phyloP scores from a whole-genome alignment of 2,797 vertebrate species.

The Rhyacichthys aspro region DNA sequence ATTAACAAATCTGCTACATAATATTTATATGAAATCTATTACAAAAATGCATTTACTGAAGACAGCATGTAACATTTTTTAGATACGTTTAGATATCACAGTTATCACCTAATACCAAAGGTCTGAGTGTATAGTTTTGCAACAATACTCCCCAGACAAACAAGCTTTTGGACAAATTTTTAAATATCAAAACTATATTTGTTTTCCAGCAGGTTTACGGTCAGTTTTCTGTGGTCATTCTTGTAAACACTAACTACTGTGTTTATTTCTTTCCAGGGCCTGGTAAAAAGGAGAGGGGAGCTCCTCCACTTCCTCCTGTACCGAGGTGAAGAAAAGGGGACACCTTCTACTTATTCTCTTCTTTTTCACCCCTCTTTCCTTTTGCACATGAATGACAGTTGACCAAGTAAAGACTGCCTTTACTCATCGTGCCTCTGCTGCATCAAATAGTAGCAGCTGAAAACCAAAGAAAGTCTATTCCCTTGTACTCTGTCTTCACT shows the following conservation, averaged over 20 bases:
- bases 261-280: constrained; percentile 63
- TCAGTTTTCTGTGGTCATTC: neutral
- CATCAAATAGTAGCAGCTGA: constrained; percentile 11
- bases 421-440: constrained; percentile 26
- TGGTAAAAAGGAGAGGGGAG: constrained; percentile 80
- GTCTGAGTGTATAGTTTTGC: no score
- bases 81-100: no score
- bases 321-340: constrained; percentile 74
- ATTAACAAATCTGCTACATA: no score
- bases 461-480: constrained; percentile 43
- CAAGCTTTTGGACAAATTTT: no score
- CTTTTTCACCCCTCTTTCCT: constrained; percentile 1
- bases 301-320: constrained; percentile 80
- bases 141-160: no score
- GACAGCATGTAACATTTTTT: no score
- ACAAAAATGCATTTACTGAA: no score
- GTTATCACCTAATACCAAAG: no score
- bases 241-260: neutral
- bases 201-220: neutral
- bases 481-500: constrained; percentile 29
- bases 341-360: constrained; percentile 3
- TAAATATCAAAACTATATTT: neutral
- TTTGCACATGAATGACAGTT: constrained; percentile 24
- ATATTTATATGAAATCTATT: neutral
- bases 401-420: constrained; percentile 37